Percentiles rank a stretch among this genome's conserved stretches.
Conservation (phyloP, 2,113 vertebrate genomes). For the Martes martes region DNA sequence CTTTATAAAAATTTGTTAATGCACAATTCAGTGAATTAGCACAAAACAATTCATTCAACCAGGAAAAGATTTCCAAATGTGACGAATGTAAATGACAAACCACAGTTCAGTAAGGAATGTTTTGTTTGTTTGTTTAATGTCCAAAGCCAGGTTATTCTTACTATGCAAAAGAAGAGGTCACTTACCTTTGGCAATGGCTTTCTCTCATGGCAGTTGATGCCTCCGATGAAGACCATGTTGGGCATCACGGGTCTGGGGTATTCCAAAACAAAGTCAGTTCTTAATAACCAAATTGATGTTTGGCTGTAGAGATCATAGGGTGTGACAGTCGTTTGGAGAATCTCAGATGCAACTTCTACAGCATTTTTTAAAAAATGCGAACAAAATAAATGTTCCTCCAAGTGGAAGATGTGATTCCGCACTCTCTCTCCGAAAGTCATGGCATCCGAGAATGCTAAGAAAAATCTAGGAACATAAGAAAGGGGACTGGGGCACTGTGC, state of each 20-base stretch:
- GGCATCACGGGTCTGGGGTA: constrained; percentile 88
- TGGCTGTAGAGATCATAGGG: constrained; percentile 75
- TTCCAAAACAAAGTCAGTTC: constrained; percentile 63
- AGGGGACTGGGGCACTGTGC: constrained; percentile 40
- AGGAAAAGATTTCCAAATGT: neutral
- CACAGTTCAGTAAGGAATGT: neutral
- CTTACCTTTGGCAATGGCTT: constrained; percentile 65
- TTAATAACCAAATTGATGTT: constrained; percentile 51
- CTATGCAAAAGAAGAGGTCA: neutral
- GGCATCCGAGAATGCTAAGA: constrained; percentile 9
- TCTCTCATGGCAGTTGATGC: constrained; percentile 72
- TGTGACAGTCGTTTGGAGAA: constrained; percentile 51
- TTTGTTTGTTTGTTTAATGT: neutral
- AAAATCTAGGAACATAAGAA: constrained; percentile 63
- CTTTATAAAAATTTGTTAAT: neutral
- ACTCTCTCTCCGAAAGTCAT: constrained; percentile 73
- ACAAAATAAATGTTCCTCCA: constrained; percentile 47
- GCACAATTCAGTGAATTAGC: neutral
- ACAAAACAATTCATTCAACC: neutral
- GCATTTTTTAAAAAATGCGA: neutral
- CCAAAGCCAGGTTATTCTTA: neutral
- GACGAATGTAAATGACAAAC: neutral
- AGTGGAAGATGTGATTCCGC: constrained; percentile 8
- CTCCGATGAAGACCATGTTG: constrained; percentile 84
- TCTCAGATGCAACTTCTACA: constrained; percentile 51